Base-by-base conservation (phyloP, 1,140 invertebrate genomes). In the Oryctes rhinoceros region DNA sequence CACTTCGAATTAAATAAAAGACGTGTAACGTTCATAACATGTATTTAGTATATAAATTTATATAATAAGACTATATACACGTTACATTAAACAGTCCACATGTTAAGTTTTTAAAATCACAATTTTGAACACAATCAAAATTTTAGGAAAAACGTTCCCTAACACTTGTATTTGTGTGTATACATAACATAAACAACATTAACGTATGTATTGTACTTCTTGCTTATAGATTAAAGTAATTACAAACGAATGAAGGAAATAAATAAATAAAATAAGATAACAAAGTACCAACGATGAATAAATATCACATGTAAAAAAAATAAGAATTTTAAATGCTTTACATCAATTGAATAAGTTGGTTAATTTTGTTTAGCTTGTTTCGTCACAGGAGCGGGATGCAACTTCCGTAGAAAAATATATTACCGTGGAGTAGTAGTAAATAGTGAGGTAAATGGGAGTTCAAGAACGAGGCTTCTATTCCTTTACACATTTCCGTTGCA, bases 391-490 rank as follows among this genome's bases (percentile, higher is more conserved):
- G 53, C 35, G 65, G 65, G 65, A 71, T 13, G 24, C 13, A 35
- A 37, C 37, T 18, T 47, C 47, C 10, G n/a, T 76, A 76, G 75
- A 76, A 76, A 76, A 76, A 76, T 76, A 76, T 76, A 76, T 47
- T 37, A 76, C 44, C 11, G 30, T 20, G 11, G 37, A 76, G 37
- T 11, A 30, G 24, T 30, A 30, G 24, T 30, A 30, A 2, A 30
- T 30, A 2, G 24, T 30, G 24, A 30, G 0, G 24, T 30, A 30
- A 30, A 30, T 30, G 24, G 24, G 24, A 30, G 24, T 30, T 30
- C 24, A 30, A 30, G 24, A 30, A 30, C 24, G 2, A 30, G 2
- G 24, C 24, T 30, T 30, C 24, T 30, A 30, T 30, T 30, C 24
- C 24, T 2, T 30, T 2, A 2, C 24, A 30, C 2, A 30, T 30